Evolutionary conservation across 2,113 vertebrate species (phyloP), one percentile per base, ranked within the genome.

Genomic region (Salvelinus sp.): DNA sequence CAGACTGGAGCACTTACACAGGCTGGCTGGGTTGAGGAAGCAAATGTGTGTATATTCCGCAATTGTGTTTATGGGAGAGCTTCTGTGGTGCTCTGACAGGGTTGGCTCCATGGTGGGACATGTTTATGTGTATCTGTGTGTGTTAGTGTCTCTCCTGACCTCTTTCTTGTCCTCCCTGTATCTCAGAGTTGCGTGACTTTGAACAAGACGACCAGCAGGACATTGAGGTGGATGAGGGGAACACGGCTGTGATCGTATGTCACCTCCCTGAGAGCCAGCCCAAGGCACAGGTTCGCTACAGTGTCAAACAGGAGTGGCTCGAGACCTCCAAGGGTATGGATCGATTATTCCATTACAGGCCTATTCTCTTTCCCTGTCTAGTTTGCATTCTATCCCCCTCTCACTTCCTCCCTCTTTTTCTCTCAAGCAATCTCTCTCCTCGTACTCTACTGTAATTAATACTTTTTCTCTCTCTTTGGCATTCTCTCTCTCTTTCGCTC

Each of bases 201-300:
- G 97, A 98, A 90, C 94, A 94, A 0, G 95, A 98, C 0, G 95
- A 95, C 76, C 97, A 97, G 83, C 96, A 97, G 0, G 96, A 98
- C 78, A 98, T 99, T 0, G 97, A 99, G 88, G 97, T 99, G 9
- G 97, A 99, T 1, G 97, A 98, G 88, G 97, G 97, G 69, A 98
- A 98, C 93, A 98, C 97, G 0, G 97, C 97, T 0, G 96, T 99
- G 77, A 99, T 99, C 0, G 96, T 96, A 71, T 99, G 97, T 0
- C 96, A 99, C 86, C 93, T 99, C 73, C 97, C 97, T 0, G 97
- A 99, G 88, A 98, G 97, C 86, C 97, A 98, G 73, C 97, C 97
- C 9, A 97, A 98, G 89, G 97, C 97, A 76, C 96, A 96, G 91
- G 97, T 97, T 85, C 96, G 97, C 84, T 99, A 99, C 92, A 99